Conservation (phyloP, 2,113 vertebrate species). For the Leptobrachium leishanense region DNA sequence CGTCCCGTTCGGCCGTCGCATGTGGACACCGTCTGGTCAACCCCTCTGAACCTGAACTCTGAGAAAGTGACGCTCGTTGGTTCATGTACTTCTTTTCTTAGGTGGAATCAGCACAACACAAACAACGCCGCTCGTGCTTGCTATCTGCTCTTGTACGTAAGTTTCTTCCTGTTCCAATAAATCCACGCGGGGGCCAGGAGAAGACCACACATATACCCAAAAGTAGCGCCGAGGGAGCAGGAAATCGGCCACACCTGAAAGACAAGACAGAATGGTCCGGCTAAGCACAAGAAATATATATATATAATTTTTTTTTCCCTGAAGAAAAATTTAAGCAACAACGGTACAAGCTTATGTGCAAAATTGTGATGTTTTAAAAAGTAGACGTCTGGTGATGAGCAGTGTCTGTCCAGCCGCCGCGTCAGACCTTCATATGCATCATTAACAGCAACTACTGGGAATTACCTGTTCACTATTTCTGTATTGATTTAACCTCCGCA, state of each 20-base stretch:
- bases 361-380: too few relatives aligned
- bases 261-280: slow-evolving; percentile 28
- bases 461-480: too few relatives aligned
- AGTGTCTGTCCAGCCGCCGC: too few relatives aligned
- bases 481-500: too few relatives aligned
- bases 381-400: too few relatives aligned
- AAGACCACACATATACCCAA: slow-evolving; percentile 85
- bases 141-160: slow-evolving; percentile 94
- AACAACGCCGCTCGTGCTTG: slow-evolving; percentile 55
- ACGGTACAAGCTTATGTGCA: too few relatives aligned
- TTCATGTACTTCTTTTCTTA: slow-evolving; percentile 52
- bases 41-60: slow-evolving; percentile 58
- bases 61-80: not conserved
- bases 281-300: not conserved
- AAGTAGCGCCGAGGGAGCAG: slow-evolving; percentile 88
- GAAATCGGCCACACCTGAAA: slow-evolving; percentile 94
- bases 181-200: slow-evolving; percentile 88
- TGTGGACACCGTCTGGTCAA: slow-evolving; percentile 57
- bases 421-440: too few relatives aligned
- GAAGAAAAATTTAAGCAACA: too few relatives aligned
- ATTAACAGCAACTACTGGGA: too few relatives aligned
- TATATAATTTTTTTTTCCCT: not conserved
- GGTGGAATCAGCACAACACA: slow-evolving; percentile 69
- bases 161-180: slow-evolving; percentile 91
- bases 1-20: slow-evolving; percentile 59